These are phyloP conservation scores for Onthophagus taurus DNA, from an alignment of 1,140 invertebrate species.

Conservation along the genomic window DNA sequence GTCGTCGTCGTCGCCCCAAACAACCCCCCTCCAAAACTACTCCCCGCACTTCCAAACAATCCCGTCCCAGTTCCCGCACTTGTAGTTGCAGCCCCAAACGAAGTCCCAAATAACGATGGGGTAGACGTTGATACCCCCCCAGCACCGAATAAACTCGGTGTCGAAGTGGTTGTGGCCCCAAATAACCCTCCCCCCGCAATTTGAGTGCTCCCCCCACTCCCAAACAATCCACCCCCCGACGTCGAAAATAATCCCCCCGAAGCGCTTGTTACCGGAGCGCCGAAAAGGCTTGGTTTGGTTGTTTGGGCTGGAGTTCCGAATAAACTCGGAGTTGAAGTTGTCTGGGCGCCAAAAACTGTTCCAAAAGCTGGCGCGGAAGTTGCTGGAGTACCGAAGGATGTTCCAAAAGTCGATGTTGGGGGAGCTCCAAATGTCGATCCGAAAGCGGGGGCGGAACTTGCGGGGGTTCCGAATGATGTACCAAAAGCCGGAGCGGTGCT, in stretches of 20 bases:
- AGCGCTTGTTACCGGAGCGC: constrained; percentile 33
- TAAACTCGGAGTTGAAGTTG: constrained; percentile 33
- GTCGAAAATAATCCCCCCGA: constrained; percentile 36
- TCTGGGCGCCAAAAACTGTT: constrained; percentile 35
- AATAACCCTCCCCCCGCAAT: constrained; percentile 19
- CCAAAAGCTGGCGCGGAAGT: constrained; percentile 29
- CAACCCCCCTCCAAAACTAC: constrained; percentile 22
- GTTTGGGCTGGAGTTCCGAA: constrained; percentile 35
- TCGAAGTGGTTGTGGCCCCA: not conserved
- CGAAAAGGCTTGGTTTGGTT: constrained; percentile 34
- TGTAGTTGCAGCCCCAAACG: constrained; percentile 24
- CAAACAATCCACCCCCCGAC: constrained; percentile 23
- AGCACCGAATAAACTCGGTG: constrained; percentile 19
- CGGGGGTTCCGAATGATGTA: constrained; percentile 34
- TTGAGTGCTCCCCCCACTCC: constrained; percentile 18
- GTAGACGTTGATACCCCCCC: constrained; percentile 5
- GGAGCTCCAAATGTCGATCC: constrained; percentile 31
- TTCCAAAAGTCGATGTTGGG: constrained; percentile 27
- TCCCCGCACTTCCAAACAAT: constrained; percentile 22
- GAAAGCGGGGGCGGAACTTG: constrained; percentile 35
- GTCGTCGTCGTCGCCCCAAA: constrained; percentile 17
- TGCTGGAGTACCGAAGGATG: constrained; percentile 35
- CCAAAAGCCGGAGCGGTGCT: constrained; percentile 25
- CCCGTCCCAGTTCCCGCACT: constrained; percentile 10
- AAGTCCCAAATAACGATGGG: constrained; percentile 14